Evolutionary conservation across 37 sponge, comb jelly and placozoan genomes (phyloP), one percentile per base, ranked within the genome.

Genomic region (Chondrilla cf. caribensis): DNA sequence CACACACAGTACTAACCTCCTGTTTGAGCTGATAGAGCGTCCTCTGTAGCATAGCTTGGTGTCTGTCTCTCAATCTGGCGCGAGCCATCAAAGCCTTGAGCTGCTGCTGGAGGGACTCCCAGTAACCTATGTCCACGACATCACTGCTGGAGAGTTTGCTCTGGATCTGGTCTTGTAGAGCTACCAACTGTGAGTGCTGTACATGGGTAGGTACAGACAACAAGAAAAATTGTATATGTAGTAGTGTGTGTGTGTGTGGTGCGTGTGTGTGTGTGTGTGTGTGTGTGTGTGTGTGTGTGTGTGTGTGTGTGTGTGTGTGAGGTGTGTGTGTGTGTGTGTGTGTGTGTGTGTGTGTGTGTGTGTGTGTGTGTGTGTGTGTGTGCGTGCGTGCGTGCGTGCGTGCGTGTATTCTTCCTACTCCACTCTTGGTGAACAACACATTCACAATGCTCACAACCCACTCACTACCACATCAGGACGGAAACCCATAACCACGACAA

Each of bases 11-110:
- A 41, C 33, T 44, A 8, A 90, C 89, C 85, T 90, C 89, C 58
- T 89, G 88, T 79, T 89, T 91, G 29, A 97, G 77, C 15, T 85
- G 85, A 29, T 84, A 82, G 14, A 97, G 87, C 54, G 89, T 92
- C 58, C 78, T 92, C 36, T 93, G 92, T 71, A 96, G 70, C 78
- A 92, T 83, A 17, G 79, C 91, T 77, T 99, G 97, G 78, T 99
- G 99, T 24, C 64, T 90, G 58, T 94, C 99, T 28, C 79, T 76
- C 68, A 99, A 81, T 28, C 99, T 79, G 0, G 95, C 95, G 82
- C 76, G 73, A 29, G 97, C 94, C 92, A 92, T 94, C 84, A 86
- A 83, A 18, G 91, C 92, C 57, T 91, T 92, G 21, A 97, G 85
- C 77, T 97, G 91, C 58, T 88, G 84, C 22, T 89, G 87, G 42